Percentiles rank a stretch among this genome's conserved stretches.
phyloP scores from a whole-genome alignment of 2,888 invertebrate genomes.

The Poecilus cupreus region DNA sequence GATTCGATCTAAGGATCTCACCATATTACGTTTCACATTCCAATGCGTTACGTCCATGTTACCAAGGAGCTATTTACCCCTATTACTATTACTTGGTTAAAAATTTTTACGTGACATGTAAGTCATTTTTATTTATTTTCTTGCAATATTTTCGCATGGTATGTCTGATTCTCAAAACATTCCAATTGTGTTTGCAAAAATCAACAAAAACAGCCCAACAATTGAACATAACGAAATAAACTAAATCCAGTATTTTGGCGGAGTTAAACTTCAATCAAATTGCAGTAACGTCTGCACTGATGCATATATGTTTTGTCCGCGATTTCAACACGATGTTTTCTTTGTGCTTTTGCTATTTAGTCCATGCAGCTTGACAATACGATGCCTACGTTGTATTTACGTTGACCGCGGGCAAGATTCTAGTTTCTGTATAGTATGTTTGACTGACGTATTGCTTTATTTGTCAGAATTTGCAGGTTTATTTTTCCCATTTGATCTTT shows the following conservation, averaged over 20 bases:
- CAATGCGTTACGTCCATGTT: too few relatives aligned
- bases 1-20: too few relatives aligned
- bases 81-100: too few relatives aligned
- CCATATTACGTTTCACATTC: too few relatives aligned
- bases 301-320: background rate
- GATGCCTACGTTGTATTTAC: background rate
- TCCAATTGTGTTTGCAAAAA: too few relatives aligned
- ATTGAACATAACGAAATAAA: background rate
- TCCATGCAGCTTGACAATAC: background rate
- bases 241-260: background rate
- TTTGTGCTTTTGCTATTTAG: background rate
- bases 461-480: constrained; percentile 23
- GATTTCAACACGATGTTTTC: background rate
- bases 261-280: background rate
- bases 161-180: too few relatives aligned
- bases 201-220: too few relatives aligned
- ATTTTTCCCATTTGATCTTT: constrained; percentile 4
- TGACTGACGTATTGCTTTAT: constrained; percentile 18
- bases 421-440: background rate
- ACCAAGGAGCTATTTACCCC: too few relatives aligned
- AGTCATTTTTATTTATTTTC: background rate
- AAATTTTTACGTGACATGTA: too few relatives aligned
- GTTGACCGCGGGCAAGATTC: constrained; percentile 11
- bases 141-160: too few relatives aligned
- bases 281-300: background rate